Evolutionary conservation across 2,113 vertebrate species (phyloP).

Genomic region (Phasianus colchicus): DNA sequence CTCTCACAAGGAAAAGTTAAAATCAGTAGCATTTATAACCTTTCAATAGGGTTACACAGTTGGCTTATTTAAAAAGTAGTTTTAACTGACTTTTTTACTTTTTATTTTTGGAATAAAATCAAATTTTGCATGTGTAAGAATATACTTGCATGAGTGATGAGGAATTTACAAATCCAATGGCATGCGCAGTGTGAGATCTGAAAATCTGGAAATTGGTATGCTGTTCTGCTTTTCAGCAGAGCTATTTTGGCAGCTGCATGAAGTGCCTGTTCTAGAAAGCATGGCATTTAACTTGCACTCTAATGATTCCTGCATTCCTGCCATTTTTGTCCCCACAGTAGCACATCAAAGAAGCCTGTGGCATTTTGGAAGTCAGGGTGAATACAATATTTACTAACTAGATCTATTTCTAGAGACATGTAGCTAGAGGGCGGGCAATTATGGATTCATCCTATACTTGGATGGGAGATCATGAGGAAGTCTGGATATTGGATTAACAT

Average conservation of each 20-base stretch:
- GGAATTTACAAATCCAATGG: not conserved
- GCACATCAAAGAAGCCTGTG: slow-evolving; percentile 20
- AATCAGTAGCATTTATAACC: not conserved
- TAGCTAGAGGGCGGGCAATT: not conserved
- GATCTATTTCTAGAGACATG: slow-evolving; percentile 3
- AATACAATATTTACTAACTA: slow-evolving; percentile 27
- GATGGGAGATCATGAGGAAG: not conserved
- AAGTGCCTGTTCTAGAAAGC: slow-evolving; percentile 29
- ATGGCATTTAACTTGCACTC: not conserved
- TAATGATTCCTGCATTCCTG: slow-evolving; percentile 27
- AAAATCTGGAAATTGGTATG: slow-evolving; percentile 42
- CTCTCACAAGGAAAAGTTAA: not conserved
- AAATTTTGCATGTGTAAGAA: not conserved
- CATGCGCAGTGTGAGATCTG: not conserved
- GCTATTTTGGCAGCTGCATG: slow-evolving; percentile 24
- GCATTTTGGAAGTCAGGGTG: slow-evolving; percentile 26
- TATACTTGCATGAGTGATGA: not conserved
- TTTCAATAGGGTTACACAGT: not conserved
- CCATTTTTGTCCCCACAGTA: slow-evolving; percentile 41
- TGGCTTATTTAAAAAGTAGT: not conserved
- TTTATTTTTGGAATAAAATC: not conserved
- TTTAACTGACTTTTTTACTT: not conserved
- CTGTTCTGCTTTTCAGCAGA: slow-evolving; percentile 20
- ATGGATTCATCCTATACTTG: not conserved
- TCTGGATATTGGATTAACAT: not conserved